Conservation (phyloP, 2,113 vertebrate species). For the Theristicus caerulescens region DNA sequence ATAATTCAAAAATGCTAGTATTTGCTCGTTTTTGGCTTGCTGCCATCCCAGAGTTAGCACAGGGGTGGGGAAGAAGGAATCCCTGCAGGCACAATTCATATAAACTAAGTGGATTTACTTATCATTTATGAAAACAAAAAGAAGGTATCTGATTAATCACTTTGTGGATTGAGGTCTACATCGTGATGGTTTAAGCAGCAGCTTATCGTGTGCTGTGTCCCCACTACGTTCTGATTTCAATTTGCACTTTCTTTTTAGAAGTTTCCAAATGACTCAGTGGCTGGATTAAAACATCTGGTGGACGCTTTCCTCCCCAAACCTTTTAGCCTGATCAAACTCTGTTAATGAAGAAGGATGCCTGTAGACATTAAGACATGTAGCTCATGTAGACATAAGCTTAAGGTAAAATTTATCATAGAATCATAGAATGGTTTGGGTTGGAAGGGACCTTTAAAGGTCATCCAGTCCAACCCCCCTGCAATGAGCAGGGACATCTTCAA, state of each 20-base stretch:
- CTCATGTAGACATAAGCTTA: not conserved
- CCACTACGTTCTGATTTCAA: not conserved
- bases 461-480: not conserved
- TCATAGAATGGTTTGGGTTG: not conserved
- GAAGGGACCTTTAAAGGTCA: not conserved
- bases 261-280: not conserved
- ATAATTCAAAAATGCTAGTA: not conserved
- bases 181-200: not conserved
- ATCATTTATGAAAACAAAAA: slow-evolving; percentile 61
- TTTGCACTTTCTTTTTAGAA: not conserved
- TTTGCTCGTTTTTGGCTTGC: slow-evolving; percentile 7
- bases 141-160: slow-evolving; percentile 43
- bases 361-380: accelerated
- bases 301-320: not conserved
- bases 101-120: slow-evolving; percentile 56
- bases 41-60: slow-evolving; percentile 14
- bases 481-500: not conserved
- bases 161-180: not conserved
- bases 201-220: not conserved
- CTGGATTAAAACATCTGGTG: not conserved
- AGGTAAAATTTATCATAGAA: not conserved
- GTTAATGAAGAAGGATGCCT: not conserved
- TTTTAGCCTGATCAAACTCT: not conserved
- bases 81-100: slow-evolving; percentile 45
- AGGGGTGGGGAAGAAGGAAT: slow-evolving; percentile 6